Evolutionary conservation across 2,888 invertebrate species (phyloP), one percentile per base, ranked within the genome.

Genomic region (Apodemia zela): DNA sequence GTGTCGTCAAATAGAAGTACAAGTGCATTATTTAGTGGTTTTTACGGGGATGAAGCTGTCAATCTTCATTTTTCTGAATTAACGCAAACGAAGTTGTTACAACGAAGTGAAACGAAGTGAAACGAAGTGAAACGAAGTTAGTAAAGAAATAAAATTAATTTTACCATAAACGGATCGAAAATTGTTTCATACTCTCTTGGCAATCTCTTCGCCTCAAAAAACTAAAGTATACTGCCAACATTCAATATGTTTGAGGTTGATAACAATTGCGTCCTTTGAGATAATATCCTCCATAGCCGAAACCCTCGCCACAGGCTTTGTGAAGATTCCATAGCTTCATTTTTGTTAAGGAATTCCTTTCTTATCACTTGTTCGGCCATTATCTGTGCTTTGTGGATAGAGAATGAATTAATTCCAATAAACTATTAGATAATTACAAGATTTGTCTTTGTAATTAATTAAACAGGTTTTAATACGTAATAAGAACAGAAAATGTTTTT

Each of bases 201-300:
- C 33, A 33, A 33, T 5, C 33, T 33, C 33, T 33, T 33, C 2
- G 3, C 7, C 38, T 2, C 13, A 15, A 4, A 15, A 42, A 42
- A 42, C 42, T 42, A 42, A 15, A 15, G 42, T 15, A 42, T 42
- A 13, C 4, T 42, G 42, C 15, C 62, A 61, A 67, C 66, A 66
- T 67, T 67, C 69, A 67, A 65, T 68, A 67, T 68, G 75, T 70
- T 71, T 68, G 42, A 42, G 13, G 64, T 65, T 72, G 79, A 77
- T 77, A 80, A 76, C 77, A 72, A 76, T 78, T 73, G 72, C 70
- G 73, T 72, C 73, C 75, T 79, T 80, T 77, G 76, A 42, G 42
- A 80, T 80, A 78, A 72, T 68, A 79, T 80, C 78, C 15, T 10
- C 38, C 38, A 5, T 4, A 42, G 15, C 42, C 42, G 42, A 15